phyloP scores from a whole-genome alignment of 2,797 vertebrate species.

The Cuculus canorus region DNA sequence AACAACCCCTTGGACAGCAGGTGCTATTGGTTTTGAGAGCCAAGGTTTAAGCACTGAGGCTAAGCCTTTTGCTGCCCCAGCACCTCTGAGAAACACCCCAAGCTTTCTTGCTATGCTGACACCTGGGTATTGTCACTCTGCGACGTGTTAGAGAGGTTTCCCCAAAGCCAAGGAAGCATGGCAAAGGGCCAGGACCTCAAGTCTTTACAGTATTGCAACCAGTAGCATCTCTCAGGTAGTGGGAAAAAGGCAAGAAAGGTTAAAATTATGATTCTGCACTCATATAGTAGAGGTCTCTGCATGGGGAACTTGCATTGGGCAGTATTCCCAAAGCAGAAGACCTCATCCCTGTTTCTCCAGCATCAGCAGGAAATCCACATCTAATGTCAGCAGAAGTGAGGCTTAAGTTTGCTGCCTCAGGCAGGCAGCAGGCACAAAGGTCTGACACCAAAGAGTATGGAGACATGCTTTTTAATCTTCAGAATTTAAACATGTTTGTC shows the following conservation, averaged over 20 bases:
- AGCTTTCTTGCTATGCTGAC: neutral
- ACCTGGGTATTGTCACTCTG: neutral
- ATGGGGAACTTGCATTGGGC: neutral
- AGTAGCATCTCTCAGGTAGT: neutral
- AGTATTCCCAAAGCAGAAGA: neutral
- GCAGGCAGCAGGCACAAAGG: neutral
- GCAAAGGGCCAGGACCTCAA: neutral
- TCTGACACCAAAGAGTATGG: neutral
- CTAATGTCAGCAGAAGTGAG: neutral
- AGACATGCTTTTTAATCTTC: constrained; percentile 7
- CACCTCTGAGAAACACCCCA: neutral
- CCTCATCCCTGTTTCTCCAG: neutral
- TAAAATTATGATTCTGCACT: neutral
- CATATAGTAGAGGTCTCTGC: neutral
- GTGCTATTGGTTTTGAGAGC: neutral
- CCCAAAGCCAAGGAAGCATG: neutral
- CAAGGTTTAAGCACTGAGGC: neutral
- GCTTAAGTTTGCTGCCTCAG: rapidly evolving
- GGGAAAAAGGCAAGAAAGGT: neutral
- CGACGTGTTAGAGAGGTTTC: neutral
- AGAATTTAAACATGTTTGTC: neutral
- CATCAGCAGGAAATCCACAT: neutral
- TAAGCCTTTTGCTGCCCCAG: neutral
- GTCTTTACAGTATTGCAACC: neutral
- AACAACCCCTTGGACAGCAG: neutral